Evolutionary conservation across 2,888 invertebrate species (phyloP).

Genomic region (Drosophila aldrichi): DNA sequence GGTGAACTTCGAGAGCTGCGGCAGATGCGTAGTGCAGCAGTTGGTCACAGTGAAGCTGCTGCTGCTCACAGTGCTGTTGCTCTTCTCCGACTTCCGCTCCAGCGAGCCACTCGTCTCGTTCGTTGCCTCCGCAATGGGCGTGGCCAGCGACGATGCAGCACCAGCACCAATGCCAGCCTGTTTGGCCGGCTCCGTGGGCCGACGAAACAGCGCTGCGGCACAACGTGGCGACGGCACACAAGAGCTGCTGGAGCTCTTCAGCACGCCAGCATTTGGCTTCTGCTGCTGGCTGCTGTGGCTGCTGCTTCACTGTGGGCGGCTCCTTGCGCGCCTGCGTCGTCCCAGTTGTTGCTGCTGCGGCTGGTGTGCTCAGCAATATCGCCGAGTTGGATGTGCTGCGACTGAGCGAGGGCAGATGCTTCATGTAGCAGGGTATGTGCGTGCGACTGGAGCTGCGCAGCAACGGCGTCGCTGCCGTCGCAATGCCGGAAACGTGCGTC

Average conservation of each 20-base stretch:
- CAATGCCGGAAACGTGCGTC: constrained; percentile 80
- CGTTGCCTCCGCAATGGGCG: constrained; percentile 56
- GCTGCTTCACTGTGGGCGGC: constrained; percentile 22
- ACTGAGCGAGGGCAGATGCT: constrained; percentile 82
- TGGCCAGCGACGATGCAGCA: constrained; percentile 69
- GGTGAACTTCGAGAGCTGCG: constrained; percentile 84
- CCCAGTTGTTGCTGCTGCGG: not conserved
- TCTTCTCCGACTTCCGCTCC: constrained; percentile 84
- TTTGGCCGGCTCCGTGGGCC: constrained; percentile 55
- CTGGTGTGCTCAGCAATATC: constrained; percentile 65
- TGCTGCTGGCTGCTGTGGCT: constrained; percentile 11
- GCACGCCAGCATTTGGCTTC: constrained; percentile 62
- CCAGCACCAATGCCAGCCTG: constrained; percentile 73
- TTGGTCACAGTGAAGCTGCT: constrained; percentile 83
- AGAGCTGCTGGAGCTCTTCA: constrained; percentile 85
- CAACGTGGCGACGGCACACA: constrained; percentile 80
- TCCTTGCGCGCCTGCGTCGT: constrained; percentile 41
- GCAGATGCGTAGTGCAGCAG: constrained; percentile 84
- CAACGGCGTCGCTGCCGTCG: constrained; percentile 33
- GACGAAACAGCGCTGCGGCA: constrained; percentile 65
- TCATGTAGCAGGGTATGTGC: constrained; percentile 85
- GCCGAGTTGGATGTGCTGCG: constrained; percentile 85
- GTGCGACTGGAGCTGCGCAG: constrained; percentile 81
- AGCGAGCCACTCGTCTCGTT: constrained; percentile 74
- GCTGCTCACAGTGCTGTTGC: constrained; percentile 83